These are phyloP conservation scores for Sardina pilchardus DNA, from an alignment of 2,113 vertebrate species.

Conservation along the genomic window DNA sequence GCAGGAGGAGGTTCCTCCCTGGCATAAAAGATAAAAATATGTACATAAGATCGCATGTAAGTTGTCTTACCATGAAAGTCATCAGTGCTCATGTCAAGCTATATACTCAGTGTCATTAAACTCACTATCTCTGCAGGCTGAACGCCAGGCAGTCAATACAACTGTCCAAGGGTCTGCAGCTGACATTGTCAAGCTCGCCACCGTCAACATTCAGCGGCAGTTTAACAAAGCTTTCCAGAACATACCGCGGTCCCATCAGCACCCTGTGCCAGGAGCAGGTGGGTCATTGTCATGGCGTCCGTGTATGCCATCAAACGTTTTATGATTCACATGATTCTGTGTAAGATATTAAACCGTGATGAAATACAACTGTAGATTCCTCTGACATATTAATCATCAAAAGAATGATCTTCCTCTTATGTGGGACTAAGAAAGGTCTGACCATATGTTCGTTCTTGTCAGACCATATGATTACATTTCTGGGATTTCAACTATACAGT, in stretches of 20 bases:
- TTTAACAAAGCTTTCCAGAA: constrained; percentile 72
- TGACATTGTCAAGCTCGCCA: constrained; percentile 93
- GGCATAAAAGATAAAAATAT: constrained; percentile 83
- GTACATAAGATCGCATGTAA: constrained; percentile 87
- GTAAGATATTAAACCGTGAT: no score
- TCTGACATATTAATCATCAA: no score
- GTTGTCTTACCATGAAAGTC: constrained; percentile 32
- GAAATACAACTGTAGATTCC: no score
- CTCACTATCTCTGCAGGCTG: constrained; percentile 73
- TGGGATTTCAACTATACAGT: no score
- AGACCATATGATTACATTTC: no score
- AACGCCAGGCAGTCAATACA: constrained; percentile 95
- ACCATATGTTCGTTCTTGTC: no score
- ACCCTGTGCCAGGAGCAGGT: constrained; percentile 67
- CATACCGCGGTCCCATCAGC: constrained; percentile 78
- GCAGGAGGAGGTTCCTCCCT: constrained; percentile 87
- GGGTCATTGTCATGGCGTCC: background rate
- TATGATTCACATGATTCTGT: background rate
- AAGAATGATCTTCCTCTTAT: background rate
- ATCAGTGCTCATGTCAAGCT: background rate
- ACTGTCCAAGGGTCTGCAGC: constrained; percentile 95
- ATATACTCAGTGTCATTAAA: background rate
- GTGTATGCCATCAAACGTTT: background rate
- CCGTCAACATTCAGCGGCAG: constrained; percentile 86
- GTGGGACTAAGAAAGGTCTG: no score